Evolutionary conservation across 2,797 vertebrate genomes (phyloP).

Genomic region (Tragelaphus eurycerus): DNA sequence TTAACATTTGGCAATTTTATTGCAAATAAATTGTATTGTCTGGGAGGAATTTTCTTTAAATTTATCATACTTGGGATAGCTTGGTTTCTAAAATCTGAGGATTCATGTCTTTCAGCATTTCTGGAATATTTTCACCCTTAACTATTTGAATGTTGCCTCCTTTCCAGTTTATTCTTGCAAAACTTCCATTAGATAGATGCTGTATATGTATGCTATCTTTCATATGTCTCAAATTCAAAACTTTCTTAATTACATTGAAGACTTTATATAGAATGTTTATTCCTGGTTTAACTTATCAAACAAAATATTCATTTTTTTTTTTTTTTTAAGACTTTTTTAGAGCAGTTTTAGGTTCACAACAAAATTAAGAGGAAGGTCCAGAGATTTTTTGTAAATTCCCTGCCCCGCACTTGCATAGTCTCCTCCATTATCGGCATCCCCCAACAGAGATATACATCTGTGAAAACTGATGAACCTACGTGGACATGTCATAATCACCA

Average conservation of each 20-base stretch:
- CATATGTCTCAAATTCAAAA: background rate
- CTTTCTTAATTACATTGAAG: background rate
- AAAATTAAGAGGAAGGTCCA: background rate
- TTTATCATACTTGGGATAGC: background rate
- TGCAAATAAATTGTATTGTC: background rate
- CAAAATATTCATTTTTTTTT: background rate
- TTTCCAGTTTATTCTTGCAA: background rate
- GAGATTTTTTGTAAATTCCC: background rate
- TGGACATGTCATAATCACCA: background rate
- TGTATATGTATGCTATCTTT: background rate
- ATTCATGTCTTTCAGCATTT: background rate
- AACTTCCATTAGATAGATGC: background rate
- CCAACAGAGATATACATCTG: background rate
- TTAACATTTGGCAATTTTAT: background rate
- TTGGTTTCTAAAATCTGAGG: background rate
- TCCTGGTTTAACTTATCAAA: background rate
- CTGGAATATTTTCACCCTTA: background rate
- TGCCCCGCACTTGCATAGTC: too few species aligned
- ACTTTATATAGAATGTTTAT: background rate
- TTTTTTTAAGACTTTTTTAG: background rate
- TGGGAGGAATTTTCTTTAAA: background rate
- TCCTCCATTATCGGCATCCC: background rate
- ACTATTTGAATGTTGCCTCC: background rate
- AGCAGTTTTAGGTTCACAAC: background rate
- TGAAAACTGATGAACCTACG: background rate